A percentile compares a stretch with the other conserved stretches of the same genome.
Evolutionary conservation across 2,113 vertebrate genomes (phyloP).

Genomic region (Glareola pratincola): DNA sequence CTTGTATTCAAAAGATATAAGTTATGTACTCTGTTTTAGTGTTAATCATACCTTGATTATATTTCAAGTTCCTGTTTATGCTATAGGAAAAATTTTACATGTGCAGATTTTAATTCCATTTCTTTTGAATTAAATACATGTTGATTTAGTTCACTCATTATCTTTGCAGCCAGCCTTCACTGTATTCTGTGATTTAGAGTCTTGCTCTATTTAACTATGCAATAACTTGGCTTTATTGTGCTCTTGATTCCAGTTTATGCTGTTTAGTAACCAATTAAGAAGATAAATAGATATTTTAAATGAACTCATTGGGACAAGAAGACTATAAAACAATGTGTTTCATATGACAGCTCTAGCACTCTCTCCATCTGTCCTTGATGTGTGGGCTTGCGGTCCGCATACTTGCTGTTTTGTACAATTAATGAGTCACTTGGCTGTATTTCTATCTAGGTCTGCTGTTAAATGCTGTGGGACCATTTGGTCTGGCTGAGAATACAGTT

Average conservation of each 20-base stretch:
- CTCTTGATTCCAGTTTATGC: not conserved
- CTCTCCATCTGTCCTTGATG: not conserved
- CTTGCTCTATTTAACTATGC: not conserved
- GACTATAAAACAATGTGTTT: not conserved
- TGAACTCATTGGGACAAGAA: not conserved
- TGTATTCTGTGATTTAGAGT: not conserved
- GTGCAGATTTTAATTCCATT: not conserved
- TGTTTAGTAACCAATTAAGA: slow-evolving; percentile 6
- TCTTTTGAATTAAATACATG: not conserved
- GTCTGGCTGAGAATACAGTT: not conserved
- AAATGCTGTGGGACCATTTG: not conserved
- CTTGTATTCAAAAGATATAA: not conserved
- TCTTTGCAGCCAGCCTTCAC: not conserved
- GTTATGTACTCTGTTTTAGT: not conserved
- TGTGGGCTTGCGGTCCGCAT: not conserved
- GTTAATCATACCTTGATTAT: not conserved
- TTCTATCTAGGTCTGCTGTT: not conserved
- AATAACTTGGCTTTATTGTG: not conserved
- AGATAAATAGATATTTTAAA: not conserved
- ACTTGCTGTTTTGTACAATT: not conserved
- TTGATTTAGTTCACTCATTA: not conserved
- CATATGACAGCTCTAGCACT: not conserved
- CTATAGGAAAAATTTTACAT: not conserved
- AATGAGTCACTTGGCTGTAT: not conserved
- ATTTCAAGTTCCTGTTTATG: not conserved